A percentile compares a stretch with the other conserved stretches of the same genome.
These are phyloP conservation scores for Chromobotia macracanthus DNA, from an alignment of 2,797 vertebrate genomes.

Conservation along the genomic window DNA sequence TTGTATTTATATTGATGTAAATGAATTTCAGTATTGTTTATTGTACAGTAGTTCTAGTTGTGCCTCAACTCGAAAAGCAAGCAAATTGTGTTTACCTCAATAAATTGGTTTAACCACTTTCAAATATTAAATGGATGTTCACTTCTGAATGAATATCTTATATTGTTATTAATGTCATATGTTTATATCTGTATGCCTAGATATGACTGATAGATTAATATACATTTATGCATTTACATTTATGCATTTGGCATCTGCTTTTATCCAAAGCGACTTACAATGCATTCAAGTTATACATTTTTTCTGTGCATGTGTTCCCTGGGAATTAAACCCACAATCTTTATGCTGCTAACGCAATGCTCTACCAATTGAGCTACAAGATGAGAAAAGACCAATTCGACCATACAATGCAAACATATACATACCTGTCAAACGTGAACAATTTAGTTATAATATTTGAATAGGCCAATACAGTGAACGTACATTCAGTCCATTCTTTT, in stretches of 20 bases:
- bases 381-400: conserved; percentile 51
- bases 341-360: no score
- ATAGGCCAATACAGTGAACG: conserved; percentile 58
- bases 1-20: neutral
- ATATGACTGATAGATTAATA: neutral
- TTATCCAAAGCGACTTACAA: no score
- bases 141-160: conserved; percentile 46
- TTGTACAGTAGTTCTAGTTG: no score
- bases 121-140: conserved; percentile 11
- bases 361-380: no score
- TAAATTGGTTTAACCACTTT: neutral
- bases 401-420: conserved; percentile 63
- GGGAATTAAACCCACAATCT: no score
- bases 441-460: conserved; percentile 66
- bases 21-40: no score
- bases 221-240: no score
- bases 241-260: no score
- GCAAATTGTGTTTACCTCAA: neutral
- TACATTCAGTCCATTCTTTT: conserved; percentile 63
- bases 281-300: no score
- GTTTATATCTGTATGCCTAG: neutral
- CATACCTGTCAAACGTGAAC: conserved; percentile 45
- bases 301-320: no score
- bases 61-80: no score
- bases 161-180: conserved; percentile 47